phyloP scores from a whole-genome alignment of 2,797 vertebrate genomes.

The Hydrophis major region DNA sequence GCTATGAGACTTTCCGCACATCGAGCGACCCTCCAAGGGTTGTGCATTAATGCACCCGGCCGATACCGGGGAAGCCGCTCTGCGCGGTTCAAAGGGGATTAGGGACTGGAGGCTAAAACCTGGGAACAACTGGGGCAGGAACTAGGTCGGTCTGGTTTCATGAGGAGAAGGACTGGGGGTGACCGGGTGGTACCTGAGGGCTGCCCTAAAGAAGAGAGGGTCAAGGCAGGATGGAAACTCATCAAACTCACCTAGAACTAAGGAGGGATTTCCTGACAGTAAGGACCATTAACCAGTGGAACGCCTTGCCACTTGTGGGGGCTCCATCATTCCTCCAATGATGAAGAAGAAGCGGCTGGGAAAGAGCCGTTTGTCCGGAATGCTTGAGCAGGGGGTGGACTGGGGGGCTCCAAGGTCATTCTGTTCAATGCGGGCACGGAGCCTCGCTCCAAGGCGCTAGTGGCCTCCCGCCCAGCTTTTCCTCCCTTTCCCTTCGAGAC shows the following conservation, averaged over 20 bases:
- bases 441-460: not conserved
- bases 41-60: not conserved
- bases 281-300: not conserved
- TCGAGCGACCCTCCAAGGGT: not conserved
- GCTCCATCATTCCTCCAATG: not conserved
- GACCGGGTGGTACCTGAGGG: not conserved
- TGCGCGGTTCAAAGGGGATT: not conserved
- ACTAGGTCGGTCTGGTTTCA: too few relatives aligned
- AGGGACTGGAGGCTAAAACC: not conserved
- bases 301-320: accelerated
- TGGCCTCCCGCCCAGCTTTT: not conserved
- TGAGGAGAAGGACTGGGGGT: not conserved
- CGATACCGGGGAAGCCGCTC: not conserved
- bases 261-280: not conserved
- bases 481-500: not conserved
- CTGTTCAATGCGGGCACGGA: not conserved
- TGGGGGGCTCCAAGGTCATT: not conserved
- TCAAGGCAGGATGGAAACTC: not conserved
- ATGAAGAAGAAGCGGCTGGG: not conserved
- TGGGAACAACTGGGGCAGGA: not conserved
- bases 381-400: not conserved
- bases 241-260: not conserved
- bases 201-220: not conserved
- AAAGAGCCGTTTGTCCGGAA: not conserved
- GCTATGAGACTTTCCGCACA: not conserved